phyloP scores from a whole-genome alignment of 2,113 vertebrate species.

The Chaetura pelagica region DNA sequence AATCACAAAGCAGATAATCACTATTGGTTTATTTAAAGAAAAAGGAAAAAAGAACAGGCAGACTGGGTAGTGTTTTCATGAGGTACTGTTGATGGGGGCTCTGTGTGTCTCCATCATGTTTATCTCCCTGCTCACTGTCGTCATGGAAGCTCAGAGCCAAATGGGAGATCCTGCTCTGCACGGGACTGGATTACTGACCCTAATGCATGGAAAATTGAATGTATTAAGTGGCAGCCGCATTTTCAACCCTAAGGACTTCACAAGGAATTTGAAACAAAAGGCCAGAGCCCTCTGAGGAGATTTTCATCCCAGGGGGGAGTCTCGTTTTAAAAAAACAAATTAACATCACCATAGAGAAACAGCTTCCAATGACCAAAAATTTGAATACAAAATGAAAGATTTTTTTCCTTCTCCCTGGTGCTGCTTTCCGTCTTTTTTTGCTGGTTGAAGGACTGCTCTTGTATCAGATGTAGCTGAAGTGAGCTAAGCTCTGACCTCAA shows the following conservation, averaged over 20 bases:
- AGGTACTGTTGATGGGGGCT: neutral
- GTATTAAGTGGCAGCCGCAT: constrained; percentile 39
- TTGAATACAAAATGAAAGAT: constrained; percentile 55
- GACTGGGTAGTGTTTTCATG: neutral
- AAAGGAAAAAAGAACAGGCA: neutral
- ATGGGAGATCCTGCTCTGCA: constrained; percentile 51
- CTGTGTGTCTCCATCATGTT: constrained; percentile 2
- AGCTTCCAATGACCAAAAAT: constrained; percentile 52
- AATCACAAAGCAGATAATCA: constrained; percentile 25
- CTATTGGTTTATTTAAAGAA: constrained; percentile 11
- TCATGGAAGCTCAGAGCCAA: constrained; percentile 63
- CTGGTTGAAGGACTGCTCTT: neutral
- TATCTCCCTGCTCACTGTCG: constrained; percentile 37
- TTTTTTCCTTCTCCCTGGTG: neutral
- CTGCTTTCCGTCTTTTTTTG: neutral
- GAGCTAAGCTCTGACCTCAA: constrained; percentile 66
- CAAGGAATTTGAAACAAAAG: constrained; percentile 72
- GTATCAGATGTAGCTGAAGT: constrained; percentile 40
- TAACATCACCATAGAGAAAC: constrained; percentile 65
- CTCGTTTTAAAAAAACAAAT: constrained; percentile 63
- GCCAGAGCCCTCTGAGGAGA: constrained; percentile 46
- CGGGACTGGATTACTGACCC: constrained; percentile 60
- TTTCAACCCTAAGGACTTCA: constrained; percentile 52
- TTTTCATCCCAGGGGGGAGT: constrained; percentile 43
- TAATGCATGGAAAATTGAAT: constrained; percentile 58